Conservation (phyloP, 92 coral and sea anemone species). For the Isaurus tuberculatus region DNA sequence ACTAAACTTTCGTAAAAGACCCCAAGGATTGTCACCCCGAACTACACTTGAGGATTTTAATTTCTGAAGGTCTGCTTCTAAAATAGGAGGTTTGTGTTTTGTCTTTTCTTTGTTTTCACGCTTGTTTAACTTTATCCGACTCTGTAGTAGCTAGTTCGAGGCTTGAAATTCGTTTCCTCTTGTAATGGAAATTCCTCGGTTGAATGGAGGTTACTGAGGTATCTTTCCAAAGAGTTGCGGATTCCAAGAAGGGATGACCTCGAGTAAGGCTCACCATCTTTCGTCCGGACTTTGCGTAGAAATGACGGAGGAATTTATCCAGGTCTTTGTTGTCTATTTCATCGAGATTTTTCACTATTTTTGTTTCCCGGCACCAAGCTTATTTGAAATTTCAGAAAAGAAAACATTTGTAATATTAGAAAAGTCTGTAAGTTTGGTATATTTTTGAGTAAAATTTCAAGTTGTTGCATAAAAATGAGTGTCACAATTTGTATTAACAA, state of each 20-base stretch:
- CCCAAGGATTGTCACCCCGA: slow-evolving; percentile 48
- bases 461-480: not conserved
- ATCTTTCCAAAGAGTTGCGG: slow-evolving; percentile 29
- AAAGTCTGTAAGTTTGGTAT: not conserved
- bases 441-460: not conserved
- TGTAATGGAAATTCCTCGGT: slow-evolving; percentile 45
- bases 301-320: slow-evolving; percentile 39
- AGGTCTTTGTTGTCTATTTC: slow-evolving; percentile 38
- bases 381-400: not conserved
- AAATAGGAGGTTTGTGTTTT: slow-evolving; percentile 61
- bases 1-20: slow-evolving; percentile 64
- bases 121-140: slow-evolving; percentile 57
- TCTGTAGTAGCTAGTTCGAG: slow-evolving; percentile 63
- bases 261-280: slow-evolving; percentile 51
- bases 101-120: slow-evolving; percentile 61
- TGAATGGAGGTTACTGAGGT: slow-evolving; percentile 50
- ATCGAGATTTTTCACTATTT: not conserved
- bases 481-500: not conserved
- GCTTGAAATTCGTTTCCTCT: slow-evolving; percentile 56
- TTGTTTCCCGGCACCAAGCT: slow-evolving; percentile 48
- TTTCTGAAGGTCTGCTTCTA: slow-evolving; percentile 49
- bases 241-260: slow-evolving; percentile 46
- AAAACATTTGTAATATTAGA: not conserved
- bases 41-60: slow-evolving; percentile 44
- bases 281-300: slow-evolving; percentile 49